phyloP scores from a whole-genome alignment of 2,797 vertebrate genomes.

The Potorous gilbertii region DNA sequence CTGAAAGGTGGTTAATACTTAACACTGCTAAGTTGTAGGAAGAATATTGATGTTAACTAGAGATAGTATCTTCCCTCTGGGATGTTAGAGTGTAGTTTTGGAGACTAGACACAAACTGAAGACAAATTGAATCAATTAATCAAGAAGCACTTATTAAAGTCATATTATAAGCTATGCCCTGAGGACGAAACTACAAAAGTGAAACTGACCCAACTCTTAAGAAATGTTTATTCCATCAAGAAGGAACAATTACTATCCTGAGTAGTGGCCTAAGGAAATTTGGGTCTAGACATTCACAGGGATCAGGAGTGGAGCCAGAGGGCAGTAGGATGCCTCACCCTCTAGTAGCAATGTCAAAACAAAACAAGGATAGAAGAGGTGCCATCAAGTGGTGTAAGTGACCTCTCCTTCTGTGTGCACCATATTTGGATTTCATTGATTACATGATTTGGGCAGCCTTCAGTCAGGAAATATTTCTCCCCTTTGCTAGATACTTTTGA shows the following conservation, averaged over 20 bases:
- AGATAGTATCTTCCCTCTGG: background rate
- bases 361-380: conserved; percentile 3
- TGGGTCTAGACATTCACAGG: background rate
- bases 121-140: background rate
- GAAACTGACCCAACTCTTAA: background rate
- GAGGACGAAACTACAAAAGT: background rate
- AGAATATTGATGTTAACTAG: background rate
- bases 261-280: background rate
- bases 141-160: background rate
- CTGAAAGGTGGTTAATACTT: background rate
- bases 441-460: conserved; percentile 14
- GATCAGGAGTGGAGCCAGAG: background rate
- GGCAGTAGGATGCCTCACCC: background rate
- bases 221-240: background rate
- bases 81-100: background rate
- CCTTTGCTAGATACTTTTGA: conserved; percentile 45
- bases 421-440: conserved; percentile 12
- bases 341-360: background rate
- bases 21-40: background rate
- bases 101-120: background rate
- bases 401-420: background rate
- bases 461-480: conserved; percentile 20
- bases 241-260: background rate
- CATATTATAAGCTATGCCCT: background rate
- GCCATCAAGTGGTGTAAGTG: background rate